These are phyloP conservation scores for Rhamphomyia laevipes DNA, from an alignment of 2,888 invertebrate genomes.

Conservation along the genomic window DNA sequence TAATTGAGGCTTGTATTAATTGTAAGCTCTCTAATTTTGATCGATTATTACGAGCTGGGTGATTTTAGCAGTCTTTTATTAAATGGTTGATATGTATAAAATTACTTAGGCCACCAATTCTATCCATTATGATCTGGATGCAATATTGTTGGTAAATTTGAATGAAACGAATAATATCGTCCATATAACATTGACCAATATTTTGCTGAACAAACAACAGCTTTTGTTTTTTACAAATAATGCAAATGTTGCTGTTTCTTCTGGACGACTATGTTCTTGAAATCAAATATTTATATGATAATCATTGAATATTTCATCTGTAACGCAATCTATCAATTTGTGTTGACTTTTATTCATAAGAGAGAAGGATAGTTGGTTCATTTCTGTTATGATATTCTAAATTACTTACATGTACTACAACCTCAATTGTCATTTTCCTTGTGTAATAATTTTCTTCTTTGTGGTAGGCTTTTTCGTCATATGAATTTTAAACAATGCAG, in stretches of 20 bases:
- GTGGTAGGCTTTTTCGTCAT: too few species aligned
- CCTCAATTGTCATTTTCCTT: too few species aligned
- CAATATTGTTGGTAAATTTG: constrained; percentile 43
- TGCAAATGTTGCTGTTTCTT: constrained; percentile 56
- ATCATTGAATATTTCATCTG: background rate
- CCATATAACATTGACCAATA: constrained; percentile 59
- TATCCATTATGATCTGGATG: constrained; percentile 44
- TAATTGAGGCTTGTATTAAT: constrained; percentile 39
- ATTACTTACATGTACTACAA: too few species aligned
- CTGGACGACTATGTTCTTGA: constrained; percentile 50
- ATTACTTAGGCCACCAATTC: constrained; percentile 37
- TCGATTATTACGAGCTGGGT: constrained; percentile 24
- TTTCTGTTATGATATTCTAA: too few species aligned
- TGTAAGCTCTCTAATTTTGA: constrained; percentile 41
- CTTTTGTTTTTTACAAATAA: constrained; percentile 47
- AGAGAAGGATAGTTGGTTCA: too few species aligned
- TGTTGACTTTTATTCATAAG: background rate
- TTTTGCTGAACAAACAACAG: constrained; percentile 46
- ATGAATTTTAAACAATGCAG: too few species aligned
- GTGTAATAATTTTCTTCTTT: too few species aligned
- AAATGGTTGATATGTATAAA: constrained; percentile 46
- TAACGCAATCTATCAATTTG: background rate
- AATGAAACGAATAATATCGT: constrained; percentile 41
- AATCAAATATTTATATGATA: constrained; percentile 50
- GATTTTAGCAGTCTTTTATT: constrained; percentile 29